A percentile compares a stretch with the other conserved stretches of the same genome.
Evolutionary conservation across 2,888 invertebrate genomes (phyloP).

Genomic region (Andrena dorsata): DNA sequence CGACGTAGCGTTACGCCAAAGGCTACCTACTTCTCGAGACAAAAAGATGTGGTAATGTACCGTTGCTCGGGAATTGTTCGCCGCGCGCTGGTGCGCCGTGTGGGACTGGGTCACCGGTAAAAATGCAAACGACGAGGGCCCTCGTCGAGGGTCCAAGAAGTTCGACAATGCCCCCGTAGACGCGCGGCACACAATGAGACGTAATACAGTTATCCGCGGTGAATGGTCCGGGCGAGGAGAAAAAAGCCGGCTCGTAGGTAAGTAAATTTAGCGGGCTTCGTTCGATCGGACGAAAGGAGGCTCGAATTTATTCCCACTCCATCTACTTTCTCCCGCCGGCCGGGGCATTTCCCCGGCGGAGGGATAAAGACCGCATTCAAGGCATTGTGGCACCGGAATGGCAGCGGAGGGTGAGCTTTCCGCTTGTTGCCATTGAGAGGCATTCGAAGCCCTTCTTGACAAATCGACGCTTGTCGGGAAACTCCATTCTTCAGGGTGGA

Average conservation of each 20-base stretch:
- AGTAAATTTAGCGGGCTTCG: conserved; percentile 83
- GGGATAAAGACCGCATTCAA: conserved; percentile 79
- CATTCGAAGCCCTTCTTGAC: conserved; percentile 83
- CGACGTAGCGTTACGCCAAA: background rate
- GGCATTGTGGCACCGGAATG: conserved; percentile 79
- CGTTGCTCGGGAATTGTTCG: too few relatives aligned
- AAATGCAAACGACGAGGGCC: conserved; percentile 44
- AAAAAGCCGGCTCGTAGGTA: conserved; percentile 73
- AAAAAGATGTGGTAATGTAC: too few relatives aligned
- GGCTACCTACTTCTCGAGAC: background rate
- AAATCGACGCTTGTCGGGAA: conserved; percentile 84
- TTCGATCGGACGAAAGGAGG: conserved; percentile 69
- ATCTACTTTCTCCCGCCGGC: conserved; percentile 31
- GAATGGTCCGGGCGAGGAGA: conserved; percentile 71
- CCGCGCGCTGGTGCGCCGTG: too few relatives aligned
- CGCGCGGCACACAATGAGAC: conserved; percentile 64
- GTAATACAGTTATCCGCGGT: conserved; percentile 80
- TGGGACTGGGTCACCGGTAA: conserved; percentile 33
- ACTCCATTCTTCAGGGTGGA: conserved; percentile 79
- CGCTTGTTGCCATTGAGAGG: conserved; percentile 83
- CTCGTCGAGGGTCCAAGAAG: conserved; percentile 27
- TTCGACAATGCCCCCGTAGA: conserved; percentile 49
- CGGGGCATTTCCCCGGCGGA: conserved; percentile 61
- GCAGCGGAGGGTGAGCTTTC: conserved; percentile 81
- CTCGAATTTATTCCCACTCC: conserved; percentile 62